A percentile compares a stretch with the other conserved stretches of the same genome.
These are phyloP conservation scores for Agrotis segetum DNA, from an alignment of 2,888 invertebrate genomes.

Conservation along the genomic window DNA sequence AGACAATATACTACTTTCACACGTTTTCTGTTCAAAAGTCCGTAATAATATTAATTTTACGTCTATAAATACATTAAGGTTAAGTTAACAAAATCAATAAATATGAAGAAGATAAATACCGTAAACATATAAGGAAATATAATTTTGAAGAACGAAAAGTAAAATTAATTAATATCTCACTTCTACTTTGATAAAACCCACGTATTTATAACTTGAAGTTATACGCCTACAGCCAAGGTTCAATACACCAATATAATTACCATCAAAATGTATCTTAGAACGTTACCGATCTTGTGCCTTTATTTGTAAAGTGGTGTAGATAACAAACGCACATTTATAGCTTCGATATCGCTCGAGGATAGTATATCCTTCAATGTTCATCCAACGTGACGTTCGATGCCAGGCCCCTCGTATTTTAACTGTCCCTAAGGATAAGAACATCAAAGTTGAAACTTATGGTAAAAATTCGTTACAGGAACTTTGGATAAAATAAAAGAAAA, in stretches of 20 bases:
- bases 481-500: conserved; percentile 41
- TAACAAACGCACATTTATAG: conserved; percentile 61
- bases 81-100: neutral
- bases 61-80: neutral
- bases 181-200: conserved; percentile 6
- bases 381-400: conserved; percentile 60
- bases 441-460: conserved; percentile 65
- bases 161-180: neutral
- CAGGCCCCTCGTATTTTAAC: conserved; percentile 66
- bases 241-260: conserved; percentile 20
- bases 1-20: conserved; percentile 27
- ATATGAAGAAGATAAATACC: neutral
- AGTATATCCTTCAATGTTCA: conserved; percentile 66
- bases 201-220: neutral
- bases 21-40: conserved; percentile 6
- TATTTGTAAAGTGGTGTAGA: conserved; percentile 53
- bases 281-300: conserved; percentile 15
- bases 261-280: conserved; percentile 10
- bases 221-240: neutral
- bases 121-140: neutral
- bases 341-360: conserved; percentile 57
- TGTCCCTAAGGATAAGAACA: conserved; percentile 66
- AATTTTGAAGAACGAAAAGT: neutral
- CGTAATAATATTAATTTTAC: conserved; percentile 10
- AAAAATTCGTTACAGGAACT: conserved; percentile 63